Percentiles rank a stretch among this genome's conserved stretches.
Evolutionary conservation across 1,140 invertebrate species (phyloP).

Genomic region (Bombus cullumanus): DNA sequence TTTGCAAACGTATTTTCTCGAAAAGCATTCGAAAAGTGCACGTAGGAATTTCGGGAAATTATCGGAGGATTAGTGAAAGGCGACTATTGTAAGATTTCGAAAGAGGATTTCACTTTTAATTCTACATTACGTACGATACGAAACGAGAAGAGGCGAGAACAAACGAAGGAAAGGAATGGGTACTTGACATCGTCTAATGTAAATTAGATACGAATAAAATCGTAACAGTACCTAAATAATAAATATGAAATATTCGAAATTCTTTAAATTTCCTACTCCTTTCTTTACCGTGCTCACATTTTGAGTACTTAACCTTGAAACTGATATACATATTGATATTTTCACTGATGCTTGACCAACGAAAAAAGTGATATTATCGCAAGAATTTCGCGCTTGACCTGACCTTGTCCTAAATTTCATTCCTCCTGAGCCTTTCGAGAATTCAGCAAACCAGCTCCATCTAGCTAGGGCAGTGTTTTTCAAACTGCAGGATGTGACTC

Average conservation of each 20-base stretch:
- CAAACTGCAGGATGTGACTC: neutral
- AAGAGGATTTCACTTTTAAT: conserved; percentile 12
- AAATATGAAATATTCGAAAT: neutral
- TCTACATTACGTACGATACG: neutral
- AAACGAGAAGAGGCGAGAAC: neutral
- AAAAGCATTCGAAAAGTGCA: too few relatives aligned
- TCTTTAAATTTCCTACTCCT: accelerated
- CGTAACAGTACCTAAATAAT: accelerated
- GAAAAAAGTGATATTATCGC: neutral
- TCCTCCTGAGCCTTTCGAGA: neutral
- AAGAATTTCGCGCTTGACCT: conserved; percentile 21
- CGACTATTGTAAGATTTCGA: neutral
- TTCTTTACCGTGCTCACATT: neutral
- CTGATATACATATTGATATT: neutral
- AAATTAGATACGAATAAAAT: neutral
- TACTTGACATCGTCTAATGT: too few relatives aligned
- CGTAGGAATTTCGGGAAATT: neutral
- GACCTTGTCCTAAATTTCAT: conserved; percentile 58
- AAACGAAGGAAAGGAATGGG: too few relatives aligned
- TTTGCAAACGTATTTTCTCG: neutral
- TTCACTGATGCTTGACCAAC: neutral
- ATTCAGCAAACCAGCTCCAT: conserved; percentile 26
- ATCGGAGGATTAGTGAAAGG: neutral
- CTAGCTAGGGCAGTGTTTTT: conserved; percentile 23
- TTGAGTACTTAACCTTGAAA: neutral